Conservation (phyloP, 30 jellyfish, hydroid and myxozoan species). For the Haliclystus octoradiatus region DNA sequence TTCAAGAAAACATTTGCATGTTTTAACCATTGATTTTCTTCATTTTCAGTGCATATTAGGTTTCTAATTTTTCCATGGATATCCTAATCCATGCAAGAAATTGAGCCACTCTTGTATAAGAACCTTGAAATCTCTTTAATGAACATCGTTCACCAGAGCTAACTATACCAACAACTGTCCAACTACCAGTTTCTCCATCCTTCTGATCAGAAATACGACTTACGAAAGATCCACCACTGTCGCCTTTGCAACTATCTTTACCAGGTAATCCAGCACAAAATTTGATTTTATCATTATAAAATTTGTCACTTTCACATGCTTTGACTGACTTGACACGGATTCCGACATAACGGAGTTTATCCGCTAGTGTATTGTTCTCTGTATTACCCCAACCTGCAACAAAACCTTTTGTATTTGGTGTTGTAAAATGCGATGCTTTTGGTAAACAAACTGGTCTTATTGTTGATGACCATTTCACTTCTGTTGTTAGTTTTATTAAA, state of each 20-base stretch:
- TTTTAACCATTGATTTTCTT: background rate
- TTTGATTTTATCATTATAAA: constrained; percentile 7
- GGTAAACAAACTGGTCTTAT: constrained; percentile 53
- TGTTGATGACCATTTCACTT: constrained; percentile 32
- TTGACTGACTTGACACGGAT: constrained; percentile 15
- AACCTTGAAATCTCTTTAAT: constrained; percentile 14
- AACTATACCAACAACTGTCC: constrained; percentile 34
- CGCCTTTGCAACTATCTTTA: constrained; percentile 52
- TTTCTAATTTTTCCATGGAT: background rate
- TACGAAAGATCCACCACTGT: constrained; percentile 65
- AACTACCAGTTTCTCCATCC: constrained; percentile 1
- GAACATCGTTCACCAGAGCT: constrained; percentile 28
- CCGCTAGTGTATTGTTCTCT: background rate
- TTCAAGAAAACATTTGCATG: too few species aligned
- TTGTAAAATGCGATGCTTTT: background rate
- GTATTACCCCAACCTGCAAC: constrained; percentile 60
- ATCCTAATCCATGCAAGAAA: constrained; percentile 35
- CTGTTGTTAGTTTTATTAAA: constrained; percentile 12
- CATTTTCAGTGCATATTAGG: background rate
- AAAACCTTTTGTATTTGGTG: constrained; percentile 7
- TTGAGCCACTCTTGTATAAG: constrained; percentile 33
- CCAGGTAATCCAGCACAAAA: constrained; percentile 16
- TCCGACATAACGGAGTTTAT: background rate
- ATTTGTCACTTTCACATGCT: constrained; percentile 12
- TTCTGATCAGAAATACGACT: constrained; percentile 8